A percentile compares a stretch with the other conserved stretches of the same genome.
Evolutionary conservation across 2,888 invertebrate genomes (phyloP).

Genomic region (Kuschelorhynchus macadamiae): DNA sequence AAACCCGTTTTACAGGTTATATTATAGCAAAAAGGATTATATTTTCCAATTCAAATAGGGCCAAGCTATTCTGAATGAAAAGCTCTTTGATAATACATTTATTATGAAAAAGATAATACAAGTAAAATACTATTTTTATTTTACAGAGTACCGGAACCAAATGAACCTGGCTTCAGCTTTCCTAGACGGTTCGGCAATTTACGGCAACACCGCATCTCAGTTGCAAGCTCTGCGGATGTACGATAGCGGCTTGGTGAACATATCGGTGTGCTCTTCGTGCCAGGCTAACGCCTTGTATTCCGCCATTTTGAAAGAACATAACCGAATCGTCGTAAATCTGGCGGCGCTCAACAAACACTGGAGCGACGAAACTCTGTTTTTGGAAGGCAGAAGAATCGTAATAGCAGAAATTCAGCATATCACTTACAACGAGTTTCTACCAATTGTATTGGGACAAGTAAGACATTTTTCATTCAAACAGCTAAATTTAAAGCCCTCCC

Average conservation of each 20-base stretch:
- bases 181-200: slow-evolving; percentile 86
- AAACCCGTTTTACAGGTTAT: too few relatives aligned
- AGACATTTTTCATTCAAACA: too few relatives aligned
- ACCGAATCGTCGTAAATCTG: slow-evolving; percentile 81
- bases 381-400: slow-evolving; percentile 82
- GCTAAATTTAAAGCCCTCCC: too few relatives aligned
- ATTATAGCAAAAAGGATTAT: too few relatives aligned
- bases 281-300: slow-evolving; percentile 82
- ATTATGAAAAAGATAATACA: too few relatives aligned
- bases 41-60: too few relatives aligned
- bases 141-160: slow-evolving; percentile 80
- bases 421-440: slow-evolving; percentile 87
- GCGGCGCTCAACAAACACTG: slow-evolving; percentile 82
- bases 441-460: slow-evolving; percentile 83
- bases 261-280: slow-evolving; percentile 76
- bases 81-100: too few relatives aligned
- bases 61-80: too few relatives aligned
- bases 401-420: slow-evolving; percentile 88
- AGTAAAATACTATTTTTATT: slow-evolving; percentile 1
- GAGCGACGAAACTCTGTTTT: slow-evolving; percentile 83
- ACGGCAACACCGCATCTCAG: slow-evolving; percentile 84
- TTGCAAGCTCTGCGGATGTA: slow-evolving; percentile 79
- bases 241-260: slow-evolving; percentile 79
- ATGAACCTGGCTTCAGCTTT: slow-evolving; percentile 89
- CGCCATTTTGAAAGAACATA: slow-evolving; percentile 83